These are phyloP conservation scores for Strongylocentrotus purpuratus DNA, from an alignment of 35 echinoderm and acorn worm species.

Conservation along the genomic window DNA sequence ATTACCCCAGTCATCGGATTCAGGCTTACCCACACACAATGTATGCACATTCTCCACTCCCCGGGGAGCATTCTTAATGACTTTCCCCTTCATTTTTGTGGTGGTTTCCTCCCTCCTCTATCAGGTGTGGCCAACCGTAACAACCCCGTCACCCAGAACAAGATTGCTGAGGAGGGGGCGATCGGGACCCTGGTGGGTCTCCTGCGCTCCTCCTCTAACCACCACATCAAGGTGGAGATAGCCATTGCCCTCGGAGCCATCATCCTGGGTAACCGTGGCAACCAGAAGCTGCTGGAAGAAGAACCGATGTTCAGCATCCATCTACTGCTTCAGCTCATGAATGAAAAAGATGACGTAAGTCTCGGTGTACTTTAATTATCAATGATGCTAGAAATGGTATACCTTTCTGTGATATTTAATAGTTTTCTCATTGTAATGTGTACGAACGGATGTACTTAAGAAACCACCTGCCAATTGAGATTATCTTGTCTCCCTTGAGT, in stretches of 20 bases:
- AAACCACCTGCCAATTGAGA: too few species aligned
- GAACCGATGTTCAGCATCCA: slow-evolving; percentile 80
- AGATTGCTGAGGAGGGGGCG: slow-evolving; percentile 91
- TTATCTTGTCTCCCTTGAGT: too few species aligned
- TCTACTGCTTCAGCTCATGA: slow-evolving; percentile 71
- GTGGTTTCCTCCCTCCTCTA: background rate
- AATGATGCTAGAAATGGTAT: background rate
- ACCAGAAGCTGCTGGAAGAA: slow-evolving; percentile 76
- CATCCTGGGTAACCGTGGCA: slow-evolving; percentile 88
- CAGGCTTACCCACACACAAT: too few species aligned
- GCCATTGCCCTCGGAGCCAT: slow-evolving; percentile 82
- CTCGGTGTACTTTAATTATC: background rate
- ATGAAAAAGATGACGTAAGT: slow-evolving; percentile 77
- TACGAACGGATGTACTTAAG: too few species aligned
- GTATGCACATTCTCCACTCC: too few species aligned
- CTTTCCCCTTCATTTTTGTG: background rate
- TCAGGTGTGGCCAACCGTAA: slow-evolving; percentile 91
- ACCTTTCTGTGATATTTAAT: too few species aligned
- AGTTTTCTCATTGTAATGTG: too few species aligned
- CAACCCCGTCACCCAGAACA: slow-evolving; percentile 84
- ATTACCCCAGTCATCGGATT: too few species aligned
- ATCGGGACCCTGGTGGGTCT: slow-evolving; percentile 85
- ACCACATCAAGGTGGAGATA: slow-evolving; percentile 88
- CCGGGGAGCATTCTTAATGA: too few species aligned
- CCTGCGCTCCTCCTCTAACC: slow-evolving; percentile 60